Evolutionary conservation across 2,888 invertebrate genomes (phyloP).

Genomic region (Uropetala carovei): DNA sequence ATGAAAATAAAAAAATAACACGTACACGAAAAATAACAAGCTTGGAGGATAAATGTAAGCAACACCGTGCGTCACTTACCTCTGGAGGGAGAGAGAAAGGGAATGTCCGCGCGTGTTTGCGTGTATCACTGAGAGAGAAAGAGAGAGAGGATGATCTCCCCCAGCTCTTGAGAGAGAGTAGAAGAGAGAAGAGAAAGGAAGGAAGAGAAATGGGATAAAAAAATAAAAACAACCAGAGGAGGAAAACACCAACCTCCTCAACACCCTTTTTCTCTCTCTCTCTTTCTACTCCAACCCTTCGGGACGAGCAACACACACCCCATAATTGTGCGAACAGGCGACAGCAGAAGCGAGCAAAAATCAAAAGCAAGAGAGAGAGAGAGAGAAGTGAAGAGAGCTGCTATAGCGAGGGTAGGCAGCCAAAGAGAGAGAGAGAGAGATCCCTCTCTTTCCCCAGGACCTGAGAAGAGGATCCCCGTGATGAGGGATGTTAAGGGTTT

Average conservation of each 20-base stretch:
- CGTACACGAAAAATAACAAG: conserved; percentile 8
- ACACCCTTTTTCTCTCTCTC: neutral
- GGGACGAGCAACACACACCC: conserved; percentile 8
- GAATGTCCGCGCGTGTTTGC: neutral
- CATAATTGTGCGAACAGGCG: neutral
- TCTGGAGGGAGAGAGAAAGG: neutral
- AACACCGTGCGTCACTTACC: conserved; percentile 44
- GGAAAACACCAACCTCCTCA: neutral
- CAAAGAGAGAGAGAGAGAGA: neutral
- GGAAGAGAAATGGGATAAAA: neutral
- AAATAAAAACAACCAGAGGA: conserved; percentile 13
- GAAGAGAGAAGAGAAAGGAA: neutral
- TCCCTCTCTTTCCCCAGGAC: neutral
- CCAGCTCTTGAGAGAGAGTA: neutral
- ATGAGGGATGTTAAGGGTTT: conserved; percentile 50
- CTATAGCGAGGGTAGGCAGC: neutral
- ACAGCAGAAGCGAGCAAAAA: neutral
- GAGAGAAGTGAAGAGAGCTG: neutral
- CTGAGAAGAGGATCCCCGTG: neutral
- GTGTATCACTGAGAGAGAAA: neutral
- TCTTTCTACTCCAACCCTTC: no score
- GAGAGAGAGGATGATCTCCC: neutral
- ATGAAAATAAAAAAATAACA: conserved; percentile 5
- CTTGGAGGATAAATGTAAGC: conserved; percentile 33
- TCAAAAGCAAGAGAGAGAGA: neutral